Evolutionary conservation across 1,140 invertebrate genomes (phyloP), one percentile per base, ranked within the genome.

Genomic region (Octopus bimaculoides): DNA sequence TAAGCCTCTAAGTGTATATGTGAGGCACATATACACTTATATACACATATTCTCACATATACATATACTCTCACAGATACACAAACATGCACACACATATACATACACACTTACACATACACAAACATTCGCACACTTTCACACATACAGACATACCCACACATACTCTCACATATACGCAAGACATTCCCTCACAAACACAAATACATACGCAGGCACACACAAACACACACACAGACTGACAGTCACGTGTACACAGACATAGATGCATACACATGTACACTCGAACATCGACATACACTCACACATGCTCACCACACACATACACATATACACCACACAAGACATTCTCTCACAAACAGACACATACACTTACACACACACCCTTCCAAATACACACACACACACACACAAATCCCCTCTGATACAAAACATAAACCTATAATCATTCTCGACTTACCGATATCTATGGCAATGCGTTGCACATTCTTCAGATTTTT

Each of bases 381-480:
- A 12, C 52, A 26, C 54, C 3, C 1, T 53, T n/a, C 1, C 26
- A 26, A 53, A 4, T 5, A 53, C n/a, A 77, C 26, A 41, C 26
- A 41, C 26, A 41, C 26, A 53, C 5, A 78, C 5, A 78, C 17
- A 78, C 12, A 41, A 78, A 52, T 5, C 8, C 17, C 52, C 17
- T n/a, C 5, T 9, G 61, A 14, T 55, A 26, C 17, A 53, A 52
- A 66, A 69, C 1, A 52, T 10, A 52, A n/a, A 9, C 7, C 66
- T 12, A 7, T 5, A 78, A 61, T 52, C 14, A 55, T 78, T 3
- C n/a, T 56, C 8, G 0, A 69, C 85, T 87, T 89, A 94, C 93
- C 94, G 79, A 95, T 94, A 85, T 94, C 94, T 80, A 94, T 93
- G 4, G 94, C 93, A 89, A 94, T 94, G 83, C 92, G 90, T 85